phyloP scores from a whole-genome alignment of 2,888 invertebrate genomes.

The Cerastoderma edule region DNA sequence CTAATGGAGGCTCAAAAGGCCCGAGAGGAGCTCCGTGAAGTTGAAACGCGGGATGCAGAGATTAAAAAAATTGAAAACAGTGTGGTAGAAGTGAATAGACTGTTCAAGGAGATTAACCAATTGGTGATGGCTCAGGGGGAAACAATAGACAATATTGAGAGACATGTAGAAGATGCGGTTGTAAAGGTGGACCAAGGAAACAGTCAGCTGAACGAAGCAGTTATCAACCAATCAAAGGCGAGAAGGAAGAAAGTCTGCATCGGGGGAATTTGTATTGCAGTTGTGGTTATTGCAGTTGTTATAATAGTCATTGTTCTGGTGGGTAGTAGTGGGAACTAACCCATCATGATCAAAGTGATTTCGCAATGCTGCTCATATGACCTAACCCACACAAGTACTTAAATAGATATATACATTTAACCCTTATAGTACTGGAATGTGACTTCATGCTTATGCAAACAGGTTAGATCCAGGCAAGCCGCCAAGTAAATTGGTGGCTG shows the following conservation, averaged over 20 bases:
- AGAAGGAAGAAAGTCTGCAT: conserved; percentile 68
- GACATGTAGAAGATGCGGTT: conserved; percentile 62
- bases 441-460: too few relatives aligned
- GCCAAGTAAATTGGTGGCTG: too few relatives aligned
- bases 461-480: too few relatives aligned
- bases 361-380: too few relatives aligned
- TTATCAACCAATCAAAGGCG: conserved; percentile 55
- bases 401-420: too few relatives aligned
- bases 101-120: conserved; percentile 75
- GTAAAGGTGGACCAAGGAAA: conserved; percentile 65
- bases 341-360: too few relatives aligned
- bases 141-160: conserved; percentile 72
- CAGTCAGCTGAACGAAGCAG: conserved; percentile 64
- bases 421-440: too few relatives aligned
- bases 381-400: too few relatives aligned
- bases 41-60: conserved; percentile 71
- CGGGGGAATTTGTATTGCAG: conserved; percentile 62
- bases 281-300: conserved; percentile 62
- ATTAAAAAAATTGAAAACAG: conserved; percentile 73
- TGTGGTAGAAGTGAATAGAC: conserved; percentile 72
- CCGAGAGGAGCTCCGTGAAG: conserved; percentile 66
- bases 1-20: conserved; percentile 72
- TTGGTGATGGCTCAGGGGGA: conserved; percentile 76
- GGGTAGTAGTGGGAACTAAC: conserved; percentile 18
- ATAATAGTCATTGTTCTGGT: conserved; percentile 61